These are phyloP conservation scores for Monochamus alternatus DNA, from an alignment of 2,888 invertebrate genomes.

Conservation along the genomic window DNA sequence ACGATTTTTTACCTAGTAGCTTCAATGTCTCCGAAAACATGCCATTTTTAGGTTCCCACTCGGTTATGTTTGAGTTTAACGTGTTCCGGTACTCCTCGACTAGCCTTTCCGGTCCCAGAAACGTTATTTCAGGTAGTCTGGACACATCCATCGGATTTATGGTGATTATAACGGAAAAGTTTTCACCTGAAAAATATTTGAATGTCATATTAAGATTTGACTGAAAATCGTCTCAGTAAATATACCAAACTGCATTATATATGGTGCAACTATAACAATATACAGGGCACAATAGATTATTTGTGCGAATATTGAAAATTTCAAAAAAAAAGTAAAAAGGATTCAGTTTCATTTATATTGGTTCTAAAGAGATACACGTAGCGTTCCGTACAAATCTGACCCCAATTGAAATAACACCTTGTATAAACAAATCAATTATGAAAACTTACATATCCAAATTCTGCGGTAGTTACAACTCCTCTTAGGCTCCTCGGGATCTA, in stretches of 20 bases:
- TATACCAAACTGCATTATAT: too few species aligned
- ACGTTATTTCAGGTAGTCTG: constrained; percentile 67
- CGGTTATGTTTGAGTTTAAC: constrained; percentile 64
- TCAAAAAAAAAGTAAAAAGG: too few species aligned
- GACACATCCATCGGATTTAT: constrained; percentile 65
- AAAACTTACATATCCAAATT: constrained; percentile 66
- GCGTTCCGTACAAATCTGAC: too few species aligned
- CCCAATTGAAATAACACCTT: too few species aligned
- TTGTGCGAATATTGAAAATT: too few species aligned
- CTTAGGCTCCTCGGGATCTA: constrained; percentile 69
- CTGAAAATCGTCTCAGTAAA: too few species aligned
- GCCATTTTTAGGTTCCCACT: constrained; percentile 64
- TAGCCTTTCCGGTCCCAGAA: constrained; percentile 68
- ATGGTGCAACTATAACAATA: too few species aligned
- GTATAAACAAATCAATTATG: neutral
- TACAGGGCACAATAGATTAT: too few species aligned
- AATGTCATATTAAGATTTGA: too few species aligned
- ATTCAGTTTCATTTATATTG: too few species aligned
- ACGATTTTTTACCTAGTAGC: constrained; percentile 61
- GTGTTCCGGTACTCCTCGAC: constrained; percentile 60
- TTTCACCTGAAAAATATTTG: constrained; percentile 61
- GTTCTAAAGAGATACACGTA: too few species aligned
- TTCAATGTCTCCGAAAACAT: constrained; percentile 65
- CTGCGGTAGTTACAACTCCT: constrained; percentile 66
- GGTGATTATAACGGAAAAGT: constrained; percentile 66